phyloP scores from a whole-genome alignment of 2,888 invertebrate species.

The Volucella inanis region DNA sequence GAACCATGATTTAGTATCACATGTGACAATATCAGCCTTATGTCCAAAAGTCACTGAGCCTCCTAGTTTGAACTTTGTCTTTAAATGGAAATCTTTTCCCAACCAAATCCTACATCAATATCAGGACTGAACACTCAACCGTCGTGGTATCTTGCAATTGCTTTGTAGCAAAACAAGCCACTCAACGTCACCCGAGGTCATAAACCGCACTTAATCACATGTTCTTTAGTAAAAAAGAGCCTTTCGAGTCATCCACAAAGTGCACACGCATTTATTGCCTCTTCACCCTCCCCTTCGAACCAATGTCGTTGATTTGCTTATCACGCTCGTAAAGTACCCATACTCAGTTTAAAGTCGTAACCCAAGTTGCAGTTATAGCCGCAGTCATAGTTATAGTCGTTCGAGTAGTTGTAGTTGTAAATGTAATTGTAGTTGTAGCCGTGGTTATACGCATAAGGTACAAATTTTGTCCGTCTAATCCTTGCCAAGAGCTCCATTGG shows the following conservation, averaged over 20 bases:
- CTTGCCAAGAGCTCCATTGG: conserved; percentile 32
- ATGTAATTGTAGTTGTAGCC: too few relatives aligned
- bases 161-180: conserved; percentile 41
- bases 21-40: too few relatives aligned
- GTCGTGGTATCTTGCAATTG: background rate
- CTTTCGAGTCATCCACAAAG: conserved; percentile 13
- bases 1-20: too few relatives aligned
- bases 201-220: conserved; percentile 72
- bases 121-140: too few relatives aligned
- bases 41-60: too few relatives aligned
- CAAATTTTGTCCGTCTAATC: conserved; percentile 55
- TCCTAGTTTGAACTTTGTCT: too few relatives aligned
- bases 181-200: conserved; percentile 65
- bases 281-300: conserved; percentile 32
- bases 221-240: conserved; percentile 18
- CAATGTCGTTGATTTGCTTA: conserved; percentile 73
- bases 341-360: too few relatives aligned
- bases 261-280: background rate
- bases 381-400: too few relatives aligned
- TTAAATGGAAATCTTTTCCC: too few relatives aligned
- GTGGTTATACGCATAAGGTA: conserved; percentile 49
- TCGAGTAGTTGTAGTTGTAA: too few relatives aligned
- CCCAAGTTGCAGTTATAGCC: conserved; percentile 14
- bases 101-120: too few relatives aligned
- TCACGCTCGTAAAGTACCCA: conserved; percentile 60